Conservation (phyloP, 2,888 invertebrate species). For the Leucozona laternaria region DNA sequence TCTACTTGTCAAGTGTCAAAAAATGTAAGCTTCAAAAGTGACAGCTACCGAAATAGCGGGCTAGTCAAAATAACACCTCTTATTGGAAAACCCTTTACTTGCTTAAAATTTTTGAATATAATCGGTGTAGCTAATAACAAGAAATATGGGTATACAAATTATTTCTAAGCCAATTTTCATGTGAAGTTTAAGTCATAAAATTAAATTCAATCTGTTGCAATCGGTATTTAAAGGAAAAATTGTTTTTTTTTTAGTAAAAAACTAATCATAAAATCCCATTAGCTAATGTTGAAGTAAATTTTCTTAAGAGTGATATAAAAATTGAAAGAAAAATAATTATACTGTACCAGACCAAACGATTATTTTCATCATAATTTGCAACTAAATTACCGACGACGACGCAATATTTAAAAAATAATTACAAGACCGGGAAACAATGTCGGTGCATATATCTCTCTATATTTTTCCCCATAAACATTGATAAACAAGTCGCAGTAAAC, state of each 20-base stretch:
- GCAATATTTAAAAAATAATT: slow-evolving; percentile 14
- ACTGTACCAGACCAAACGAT: not conserved
- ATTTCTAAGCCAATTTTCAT: too few species aligned
- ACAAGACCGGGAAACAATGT: slow-evolving; percentile 12
- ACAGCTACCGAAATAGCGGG: too few species aligned
- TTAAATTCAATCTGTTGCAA: too few species aligned
- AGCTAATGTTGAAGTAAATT: not conserved
- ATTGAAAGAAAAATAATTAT: not conserved
- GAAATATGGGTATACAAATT: too few species aligned
- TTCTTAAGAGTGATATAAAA: not conserved
- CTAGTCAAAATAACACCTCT: too few species aligned
- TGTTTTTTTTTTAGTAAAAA: not conserved
- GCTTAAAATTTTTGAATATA: too few species aligned
- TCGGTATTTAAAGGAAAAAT: not conserved
- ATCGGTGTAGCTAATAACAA: too few species aligned
- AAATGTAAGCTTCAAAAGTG: too few species aligned
- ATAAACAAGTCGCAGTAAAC: not conserved
- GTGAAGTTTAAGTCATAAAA: too few species aligned
- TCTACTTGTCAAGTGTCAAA: too few species aligned
- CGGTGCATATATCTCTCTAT: not conserved
- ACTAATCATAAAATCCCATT: not conserved
- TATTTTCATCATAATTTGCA: slow-evolving; percentile 7
- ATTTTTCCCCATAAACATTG: slow-evolving; percentile 17
- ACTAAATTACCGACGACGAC: not conserved
- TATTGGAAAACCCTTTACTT: too few species aligned